Base-by-base conservation (phyloP, 1,140 invertebrate species). In the Bombus pascuorum region DNA sequence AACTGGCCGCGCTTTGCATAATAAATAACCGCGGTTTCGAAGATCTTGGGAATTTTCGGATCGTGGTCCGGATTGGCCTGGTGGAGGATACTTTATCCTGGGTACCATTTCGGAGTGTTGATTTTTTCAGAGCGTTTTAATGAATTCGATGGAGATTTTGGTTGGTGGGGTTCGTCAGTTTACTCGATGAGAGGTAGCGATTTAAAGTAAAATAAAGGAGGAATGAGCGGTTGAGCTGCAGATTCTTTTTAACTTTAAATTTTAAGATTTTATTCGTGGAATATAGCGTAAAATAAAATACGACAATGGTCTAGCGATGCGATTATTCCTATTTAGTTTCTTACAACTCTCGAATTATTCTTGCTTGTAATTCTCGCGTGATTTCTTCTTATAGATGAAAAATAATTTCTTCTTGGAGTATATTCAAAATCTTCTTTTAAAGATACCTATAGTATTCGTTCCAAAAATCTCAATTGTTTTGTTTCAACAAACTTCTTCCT, bases 1-100 rank as follows among this genome's bases (percentile, higher is more conserved):
- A 18, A 44, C 81, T 68, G 57, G 44, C 65, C 77, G 15, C 81
- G 62, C 78, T 91, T 89, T 90, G 89, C 89, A 91, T 91, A 91
- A 85, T 86, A 88, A 91, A 76, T 81, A 83, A 77, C 83, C 81
- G 44, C 62, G 65, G 65, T 72, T 59, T 72, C 83, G 77, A 81
- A 81, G 70, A 73, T 85, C 78, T n/a, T 18, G 47, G 66, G n/a
- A 72, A 28, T 80, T 85, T 85, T 57, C 57, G 68, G 57, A 65
- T 80, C 77, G 25, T 25, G 18, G 47, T 32, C 37, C 34, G 25
- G 12, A 28, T 10, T 25, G 15, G 13, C 0, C 8, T 10, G 13
- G 37, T 9, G 28, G 42, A 13, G 15, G n/a, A 44, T 81, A 73
- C 65, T 82, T 37, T 76, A 84, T 71, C 42, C 39, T n/a, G 39